Conservation (phyloP, 2,888 invertebrate species). For the Pristionchus exspectatus region DNA sequence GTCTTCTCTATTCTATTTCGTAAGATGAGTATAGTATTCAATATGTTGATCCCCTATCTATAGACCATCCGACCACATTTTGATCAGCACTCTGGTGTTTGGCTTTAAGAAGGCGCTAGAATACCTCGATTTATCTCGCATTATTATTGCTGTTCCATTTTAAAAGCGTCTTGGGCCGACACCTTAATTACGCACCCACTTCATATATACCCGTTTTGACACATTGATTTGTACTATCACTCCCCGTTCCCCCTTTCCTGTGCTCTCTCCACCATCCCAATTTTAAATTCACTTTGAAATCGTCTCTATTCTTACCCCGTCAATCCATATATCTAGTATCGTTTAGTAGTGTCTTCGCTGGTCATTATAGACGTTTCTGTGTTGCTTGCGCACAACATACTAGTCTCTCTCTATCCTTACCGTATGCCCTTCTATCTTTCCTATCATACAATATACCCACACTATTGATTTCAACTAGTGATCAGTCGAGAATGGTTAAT, state of each 20-base stretch:
- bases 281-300: constrained; percentile 37
- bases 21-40: constrained; percentile 34
- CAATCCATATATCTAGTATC: constrained; percentile 9
- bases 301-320: background rate
- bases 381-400: constrained; percentile 31
- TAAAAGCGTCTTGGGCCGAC: constrained; percentile 40
- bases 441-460: constrained; percentile 20
- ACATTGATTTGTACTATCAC: constrained; percentile 43
- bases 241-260: constrained; percentile 30
- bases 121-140: constrained; percentile 44
- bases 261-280: constrained; percentile 42
- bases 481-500: constrained; percentile 25
- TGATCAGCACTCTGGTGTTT: constrained; percentile 45
- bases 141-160: background rate
- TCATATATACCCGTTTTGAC: constrained; percentile 29
- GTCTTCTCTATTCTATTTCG: constrained; percentile 15
- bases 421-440: constrained; percentile 46
- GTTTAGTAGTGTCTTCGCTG: constrained; percentile 45
- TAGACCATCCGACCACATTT: constrained; percentile 49
- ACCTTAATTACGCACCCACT: constrained; percentile 8
- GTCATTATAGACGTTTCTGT: constrained; percentile 40
- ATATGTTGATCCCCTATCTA: constrained; percentile 34
- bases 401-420: constrained; percentile 27
- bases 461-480: constrained; percentile 27
- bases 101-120: constrained; percentile 48